Conservation (phyloP, 2,113 vertebrate genomes). For the Nyctereutes procyonoides region DNA sequence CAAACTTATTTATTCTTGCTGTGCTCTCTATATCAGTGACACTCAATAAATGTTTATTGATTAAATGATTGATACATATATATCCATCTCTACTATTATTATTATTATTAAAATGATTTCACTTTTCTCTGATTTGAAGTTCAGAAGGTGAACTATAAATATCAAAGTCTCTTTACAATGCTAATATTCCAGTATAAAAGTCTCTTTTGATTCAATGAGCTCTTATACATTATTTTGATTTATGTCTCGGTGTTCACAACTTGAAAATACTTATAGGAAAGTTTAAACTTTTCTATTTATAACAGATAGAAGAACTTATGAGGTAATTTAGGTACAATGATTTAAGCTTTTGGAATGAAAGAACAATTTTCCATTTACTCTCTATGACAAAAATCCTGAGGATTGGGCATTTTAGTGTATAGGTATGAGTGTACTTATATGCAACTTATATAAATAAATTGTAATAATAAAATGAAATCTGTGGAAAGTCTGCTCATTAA, state of each 20-base stretch:
- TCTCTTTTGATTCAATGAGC: neutral
- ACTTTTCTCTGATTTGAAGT: constrained; percentile 8
- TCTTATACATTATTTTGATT: neutral
- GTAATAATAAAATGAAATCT: neutral
- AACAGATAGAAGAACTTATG: neutral
- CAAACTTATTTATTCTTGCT: neutral
- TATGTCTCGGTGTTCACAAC: neutral
- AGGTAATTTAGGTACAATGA: neutral
- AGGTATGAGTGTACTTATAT: neutral
- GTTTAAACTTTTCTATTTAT: neutral
- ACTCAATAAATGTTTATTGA: neutral
- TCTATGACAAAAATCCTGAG: neutral
- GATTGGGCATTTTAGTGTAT: neutral
- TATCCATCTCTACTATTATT: neutral
- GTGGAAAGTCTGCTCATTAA: neutral
- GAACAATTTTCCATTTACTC: neutral
- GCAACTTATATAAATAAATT: neutral
- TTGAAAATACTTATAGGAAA: constrained; percentile 26
- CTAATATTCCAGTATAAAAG: neutral
- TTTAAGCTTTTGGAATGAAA: neutral
- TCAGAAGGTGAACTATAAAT: neutral
- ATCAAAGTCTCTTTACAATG: neutral
- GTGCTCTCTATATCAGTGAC: neutral
- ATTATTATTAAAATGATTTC: neutral
- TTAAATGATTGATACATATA: neutral